Conservation (phyloP, 2,888 invertebrate species). For the Brenthis daphne region DNA sequence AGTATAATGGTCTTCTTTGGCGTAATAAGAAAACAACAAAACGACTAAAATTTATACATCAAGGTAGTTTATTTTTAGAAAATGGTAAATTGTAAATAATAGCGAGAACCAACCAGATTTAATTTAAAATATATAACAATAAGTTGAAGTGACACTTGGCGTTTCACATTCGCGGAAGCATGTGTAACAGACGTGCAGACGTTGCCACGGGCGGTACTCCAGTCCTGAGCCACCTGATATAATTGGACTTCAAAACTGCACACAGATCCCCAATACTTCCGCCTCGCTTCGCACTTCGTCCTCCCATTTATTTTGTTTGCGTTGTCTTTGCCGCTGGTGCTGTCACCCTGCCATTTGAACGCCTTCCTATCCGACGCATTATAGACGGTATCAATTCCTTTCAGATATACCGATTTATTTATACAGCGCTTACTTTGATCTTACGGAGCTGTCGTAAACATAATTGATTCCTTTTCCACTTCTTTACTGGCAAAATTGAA, state of each 20-base stretch:
- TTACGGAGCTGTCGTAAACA: conserved; percentile 35
- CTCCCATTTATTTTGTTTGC: conserved; percentile 78
- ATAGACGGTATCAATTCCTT: conserved; percentile 74
- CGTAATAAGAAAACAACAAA: too few species aligned
- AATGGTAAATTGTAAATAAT: too few species aligned
- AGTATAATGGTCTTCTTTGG: too few species aligned
- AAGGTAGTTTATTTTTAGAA: too few species aligned
- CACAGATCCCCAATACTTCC: conserved; percentile 81
- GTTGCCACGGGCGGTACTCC: conserved; percentile 48
- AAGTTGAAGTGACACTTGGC: too few species aligned
- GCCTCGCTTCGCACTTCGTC: conserved; percentile 65
- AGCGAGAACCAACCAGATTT: too few species aligned
- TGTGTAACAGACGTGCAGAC: conserved; percentile 19
- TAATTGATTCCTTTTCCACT: conserved; percentile 39
- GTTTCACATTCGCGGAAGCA: conserved; percentile 5
- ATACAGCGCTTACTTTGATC: conserved; percentile 49
- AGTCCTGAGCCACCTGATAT: conserved; percentile 66
- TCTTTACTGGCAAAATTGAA: background rate
- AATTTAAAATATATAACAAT: too few species aligned
- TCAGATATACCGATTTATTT: conserved; percentile 56
- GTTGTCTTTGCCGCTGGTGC: conserved; percentile 67
- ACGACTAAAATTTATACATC: too few species aligned
- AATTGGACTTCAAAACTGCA: conserved; percentile 82
- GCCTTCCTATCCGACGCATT: conserved; percentile 71
- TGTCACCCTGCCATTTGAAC: conserved; percentile 74